Evolutionary conservation across 2,888 invertebrate species (phyloP).

Genomic region (Agriopis leucophaearia): DNA sequence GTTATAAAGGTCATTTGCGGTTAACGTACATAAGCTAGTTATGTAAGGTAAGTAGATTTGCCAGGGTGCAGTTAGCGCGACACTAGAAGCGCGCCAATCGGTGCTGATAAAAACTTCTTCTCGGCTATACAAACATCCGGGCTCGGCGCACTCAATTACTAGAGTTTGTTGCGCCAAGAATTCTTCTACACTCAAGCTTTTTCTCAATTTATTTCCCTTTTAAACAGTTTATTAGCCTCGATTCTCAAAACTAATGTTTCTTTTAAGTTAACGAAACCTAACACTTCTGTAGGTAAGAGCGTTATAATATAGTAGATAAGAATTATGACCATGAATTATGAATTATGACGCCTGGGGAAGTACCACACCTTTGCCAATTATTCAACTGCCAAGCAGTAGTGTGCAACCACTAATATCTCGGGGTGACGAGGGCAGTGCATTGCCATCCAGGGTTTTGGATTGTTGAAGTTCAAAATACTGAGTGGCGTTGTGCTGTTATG

Average conservation of each 20-base stretch:
- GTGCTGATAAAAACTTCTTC: constrained; percentile 76
- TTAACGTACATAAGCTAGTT: constrained; percentile 48
- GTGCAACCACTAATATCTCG: too few relatives aligned
- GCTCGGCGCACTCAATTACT: constrained; percentile 78
- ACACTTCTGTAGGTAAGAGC: constrained; percentile 39
- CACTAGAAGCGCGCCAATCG: constrained; percentile 71
- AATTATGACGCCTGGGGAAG: too few relatives aligned
- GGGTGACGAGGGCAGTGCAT: too few relatives aligned
- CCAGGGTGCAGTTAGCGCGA: constrained; percentile 66
- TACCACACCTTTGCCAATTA: too few relatives aligned
- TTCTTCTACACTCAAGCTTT: constrained; percentile 64
- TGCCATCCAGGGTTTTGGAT: too few relatives aligned
- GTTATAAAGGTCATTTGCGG: constrained; percentile 50
- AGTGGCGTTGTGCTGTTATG: too few relatives aligned
- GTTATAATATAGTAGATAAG: too few relatives aligned
- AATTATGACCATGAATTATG: too few relatives aligned
- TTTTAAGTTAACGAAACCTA: constrained; percentile 53
- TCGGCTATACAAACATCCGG: constrained; percentile 76
- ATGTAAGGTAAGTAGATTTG: constrained; percentile 52
- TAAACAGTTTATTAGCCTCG: constrained; percentile 66
- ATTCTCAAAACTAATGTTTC: constrained; percentile 60
- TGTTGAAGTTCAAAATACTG: too few relatives aligned
- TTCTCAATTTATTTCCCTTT: constrained; percentile 52
- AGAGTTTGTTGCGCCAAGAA: constrained; percentile 72
- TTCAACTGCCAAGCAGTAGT: too few relatives aligned